phyloP scores from a whole-genome alignment of 35 echinoderm and acorn worm genomes.

The Apostichopus parvimensis region DNA sequence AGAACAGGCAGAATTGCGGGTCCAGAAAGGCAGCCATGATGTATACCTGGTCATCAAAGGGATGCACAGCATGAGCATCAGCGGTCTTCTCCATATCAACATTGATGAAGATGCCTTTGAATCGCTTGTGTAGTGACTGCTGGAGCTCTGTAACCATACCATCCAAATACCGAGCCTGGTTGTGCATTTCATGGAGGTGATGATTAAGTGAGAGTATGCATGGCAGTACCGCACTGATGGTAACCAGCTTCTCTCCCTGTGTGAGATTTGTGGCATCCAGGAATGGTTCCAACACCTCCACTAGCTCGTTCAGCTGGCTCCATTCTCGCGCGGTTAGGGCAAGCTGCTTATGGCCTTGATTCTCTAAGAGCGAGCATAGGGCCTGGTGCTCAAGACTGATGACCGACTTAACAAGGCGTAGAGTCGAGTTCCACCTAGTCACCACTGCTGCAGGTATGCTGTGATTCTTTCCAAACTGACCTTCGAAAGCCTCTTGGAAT shows the following conservation, averaged over 20 bases:
- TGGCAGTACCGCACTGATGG: conserved; percentile 16
- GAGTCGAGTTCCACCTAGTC: neutral
- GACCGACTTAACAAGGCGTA: neutral
- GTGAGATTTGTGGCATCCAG: conserved; percentile 27
- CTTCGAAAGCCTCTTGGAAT: neutral
- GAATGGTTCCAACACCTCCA: conserved; percentile 33
- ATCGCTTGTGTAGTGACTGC: neutral
- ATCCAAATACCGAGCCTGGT: no score
- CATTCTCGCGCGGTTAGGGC: neutral
- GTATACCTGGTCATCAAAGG: conserved; percentile 10
- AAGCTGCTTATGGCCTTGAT: no score
- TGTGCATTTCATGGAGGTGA: no score
- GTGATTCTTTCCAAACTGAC: neutral
- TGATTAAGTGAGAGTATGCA: no score
- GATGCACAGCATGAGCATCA: neutral
- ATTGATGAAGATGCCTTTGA: neutral
- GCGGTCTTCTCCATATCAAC: conserved; percentile 14
- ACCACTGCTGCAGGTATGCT: neutral
- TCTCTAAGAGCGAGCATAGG: no score
- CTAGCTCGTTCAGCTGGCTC: conserved; percentile 27
- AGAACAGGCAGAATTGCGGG: conserved; percentile 4
- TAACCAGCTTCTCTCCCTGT: conserved; percentile 28
- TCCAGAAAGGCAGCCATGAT: neutral
- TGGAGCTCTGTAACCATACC: no score
- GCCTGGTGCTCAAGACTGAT: neutral